Conservation (phyloP, 2,888 invertebrate species). For the Drosophila suboccidentalis region DNA sequence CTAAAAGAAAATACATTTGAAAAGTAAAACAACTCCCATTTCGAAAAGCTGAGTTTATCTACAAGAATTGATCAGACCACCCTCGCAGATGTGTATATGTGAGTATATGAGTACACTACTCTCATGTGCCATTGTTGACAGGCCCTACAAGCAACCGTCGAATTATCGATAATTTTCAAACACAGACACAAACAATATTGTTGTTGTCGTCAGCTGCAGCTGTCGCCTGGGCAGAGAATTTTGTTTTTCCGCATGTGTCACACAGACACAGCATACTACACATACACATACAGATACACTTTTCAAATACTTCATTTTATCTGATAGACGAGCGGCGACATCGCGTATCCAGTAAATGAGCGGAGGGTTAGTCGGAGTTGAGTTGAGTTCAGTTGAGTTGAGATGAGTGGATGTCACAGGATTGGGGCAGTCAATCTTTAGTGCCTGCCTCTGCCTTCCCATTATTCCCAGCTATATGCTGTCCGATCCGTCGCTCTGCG, state of each 20-base stretch:
- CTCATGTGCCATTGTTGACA: conserved; percentile 18
- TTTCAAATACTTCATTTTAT: conserved; percentile 77
- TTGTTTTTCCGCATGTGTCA: conserved; percentile 68
- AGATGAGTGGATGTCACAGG: conserved; percentile 54
- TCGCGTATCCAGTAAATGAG: conserved; percentile 39
- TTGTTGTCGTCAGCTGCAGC: conserved; percentile 48
- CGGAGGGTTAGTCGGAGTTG: conserved; percentile 27
- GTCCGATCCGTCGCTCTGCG: conserved; percentile 59
- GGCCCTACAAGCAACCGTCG: conserved; percentile 38
- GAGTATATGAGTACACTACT: conserved; percentile 5
- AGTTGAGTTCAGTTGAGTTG: conserved; percentile 36
- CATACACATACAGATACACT: conserved; percentile 26
- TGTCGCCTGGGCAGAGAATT: conserved; percentile 51
- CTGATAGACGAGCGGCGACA: conserved; percentile 63
- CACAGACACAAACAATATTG: conserved; percentile 66
- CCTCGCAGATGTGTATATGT: conserved; percentile 6
- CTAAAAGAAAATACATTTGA: no score
- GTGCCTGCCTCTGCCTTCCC: neutral
- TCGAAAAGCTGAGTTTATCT: neutral
- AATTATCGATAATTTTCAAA: conserved; percentile 77
- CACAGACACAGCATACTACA: neutral
- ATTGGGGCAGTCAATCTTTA: conserved; percentile 54
- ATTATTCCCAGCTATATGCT: conserved; percentile 25
- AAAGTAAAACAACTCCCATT: no score
- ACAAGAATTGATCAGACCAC: neutral